Conservation (phyloP, 2,888 invertebrate species). For the Meiosimyza platycephala region DNA sequence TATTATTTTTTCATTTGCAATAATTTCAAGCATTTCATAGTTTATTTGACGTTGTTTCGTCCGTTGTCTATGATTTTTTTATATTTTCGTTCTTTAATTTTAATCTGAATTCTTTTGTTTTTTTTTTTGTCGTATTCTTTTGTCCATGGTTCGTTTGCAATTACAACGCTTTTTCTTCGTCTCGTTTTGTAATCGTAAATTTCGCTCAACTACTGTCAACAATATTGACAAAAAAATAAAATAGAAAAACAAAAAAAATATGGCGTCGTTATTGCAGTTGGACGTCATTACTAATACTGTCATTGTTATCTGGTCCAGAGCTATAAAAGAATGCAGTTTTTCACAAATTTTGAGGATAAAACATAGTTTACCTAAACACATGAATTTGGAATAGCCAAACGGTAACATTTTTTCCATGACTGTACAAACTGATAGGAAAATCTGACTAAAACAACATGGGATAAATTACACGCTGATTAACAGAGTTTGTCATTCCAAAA, state of each 20-base stretch:
- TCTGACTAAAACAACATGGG: too few species aligned
- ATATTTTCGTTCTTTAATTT: neutral
- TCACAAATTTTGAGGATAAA: too few species aligned
- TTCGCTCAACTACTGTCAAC: neutral
- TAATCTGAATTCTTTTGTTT: neutral
- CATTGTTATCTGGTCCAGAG: neutral
- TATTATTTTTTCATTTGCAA: neutral
- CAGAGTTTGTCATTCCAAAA: too few species aligned
- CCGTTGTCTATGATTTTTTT: neutral
- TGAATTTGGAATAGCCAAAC: too few species aligned
- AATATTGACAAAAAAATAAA: conserved; percentile 1
- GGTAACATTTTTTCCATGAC: too few species aligned
- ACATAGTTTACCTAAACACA: too few species aligned
- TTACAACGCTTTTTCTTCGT: conserved; percentile 19
- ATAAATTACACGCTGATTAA: too few species aligned
- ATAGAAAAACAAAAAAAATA: neutral
- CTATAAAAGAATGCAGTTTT: too few species aligned
- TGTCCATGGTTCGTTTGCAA: conserved; percentile 28
- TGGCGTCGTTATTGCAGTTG: neutral
- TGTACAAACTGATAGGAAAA: too few species aligned
- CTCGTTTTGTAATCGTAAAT: conserved; percentile 3
- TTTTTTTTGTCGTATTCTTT: neutral
- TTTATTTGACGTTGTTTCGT: too few species aligned
- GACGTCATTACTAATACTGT: neutral
- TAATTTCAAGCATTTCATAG: too few species aligned